phyloP scores from a whole-genome alignment of 2,797 vertebrate species.

The Dallia pectoralis region DNA sequence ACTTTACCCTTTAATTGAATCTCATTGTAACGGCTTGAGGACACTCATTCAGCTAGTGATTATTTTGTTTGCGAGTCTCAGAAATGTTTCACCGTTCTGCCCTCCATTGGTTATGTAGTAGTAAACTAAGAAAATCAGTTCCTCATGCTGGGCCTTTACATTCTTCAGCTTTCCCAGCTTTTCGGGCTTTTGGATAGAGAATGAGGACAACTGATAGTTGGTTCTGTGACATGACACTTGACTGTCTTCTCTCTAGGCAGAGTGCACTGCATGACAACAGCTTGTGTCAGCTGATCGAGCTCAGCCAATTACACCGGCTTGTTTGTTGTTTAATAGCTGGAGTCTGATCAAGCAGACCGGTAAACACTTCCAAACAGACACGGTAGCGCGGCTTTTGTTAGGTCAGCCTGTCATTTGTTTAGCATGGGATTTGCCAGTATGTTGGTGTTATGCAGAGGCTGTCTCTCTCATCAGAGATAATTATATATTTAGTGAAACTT shows the following conservation, averaged over 20 bases:
- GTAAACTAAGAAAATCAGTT: constrained; percentile 4
- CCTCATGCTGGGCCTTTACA: constrained; percentile 13
- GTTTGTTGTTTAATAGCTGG: constrained; percentile 24
- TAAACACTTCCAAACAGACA: constrained; percentile 33
- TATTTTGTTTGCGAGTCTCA: constrained; percentile 12
- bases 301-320: constrained; percentile 18
- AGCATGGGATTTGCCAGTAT: constrained; percentile 4
- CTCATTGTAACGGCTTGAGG: no score
- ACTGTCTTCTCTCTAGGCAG: background rate
- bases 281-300: constrained; percentile 10
- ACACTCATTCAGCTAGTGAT: constrained; percentile 12
- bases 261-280: background rate
- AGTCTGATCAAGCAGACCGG: constrained; percentile 15
- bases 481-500: no score
- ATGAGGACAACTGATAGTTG: background rate
- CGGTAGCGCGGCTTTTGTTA: constrained; percentile 19
- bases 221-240: constrained; percentile 17
- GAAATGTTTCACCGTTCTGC: background rate
- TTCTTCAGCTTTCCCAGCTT: constrained; percentile 2
- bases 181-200: background rate
- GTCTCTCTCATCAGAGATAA: no score
- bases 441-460: no score
- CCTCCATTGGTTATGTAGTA: background rate
- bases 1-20: no score
- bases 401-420: constrained; percentile 22